Evolutionary conservation across 2,888 invertebrate genomes (phyloP).

Genomic region (Sceliomorpha sp.): DNA sequence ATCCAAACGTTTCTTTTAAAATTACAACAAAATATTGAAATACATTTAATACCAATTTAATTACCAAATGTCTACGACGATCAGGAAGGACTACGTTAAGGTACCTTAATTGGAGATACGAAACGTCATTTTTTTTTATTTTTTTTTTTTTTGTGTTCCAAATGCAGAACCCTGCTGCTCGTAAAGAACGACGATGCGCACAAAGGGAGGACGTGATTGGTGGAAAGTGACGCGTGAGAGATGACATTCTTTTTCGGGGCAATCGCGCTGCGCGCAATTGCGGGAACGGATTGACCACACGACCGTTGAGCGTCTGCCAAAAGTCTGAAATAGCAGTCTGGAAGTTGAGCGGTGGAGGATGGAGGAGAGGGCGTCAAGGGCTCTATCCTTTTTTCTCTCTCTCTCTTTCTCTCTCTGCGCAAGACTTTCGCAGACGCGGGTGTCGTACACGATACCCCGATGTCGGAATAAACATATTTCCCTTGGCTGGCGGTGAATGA

Average conservation of each 20-base stretch:
- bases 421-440: conserved; percentile 18
- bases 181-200: no score
- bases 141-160: no score
- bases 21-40: no score
- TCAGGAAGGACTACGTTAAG: no score
- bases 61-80: no score
- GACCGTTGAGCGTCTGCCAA: conserved; percentile 36
- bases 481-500: conserved; percentile 12
- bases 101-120: no score
- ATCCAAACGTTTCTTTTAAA: no score
- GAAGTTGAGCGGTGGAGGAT: conserved; percentile 19
- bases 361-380: conserved; percentile 31
- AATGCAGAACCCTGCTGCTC: no score
- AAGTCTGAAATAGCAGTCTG: conserved; percentile 40
- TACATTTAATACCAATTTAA: no score
- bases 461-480: conserved; percentile 37
- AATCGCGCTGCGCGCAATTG: conserved; percentile 9
- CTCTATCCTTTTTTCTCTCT: no score
- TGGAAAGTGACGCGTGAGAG: conserved; percentile 11
- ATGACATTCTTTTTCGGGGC: conserved; percentile 1
- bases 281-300: conserved; percentile 33
- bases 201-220: no score
- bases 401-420: conserved; percentile 12
- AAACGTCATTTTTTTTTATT: no score
- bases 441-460: conserved; percentile 3